Percentiles rank a stretch among this genome's conserved stretches.
Evolutionary conservation across 2,113 vertebrate genomes (phyloP).

Genomic region (Apteryx owenii): DNA sequence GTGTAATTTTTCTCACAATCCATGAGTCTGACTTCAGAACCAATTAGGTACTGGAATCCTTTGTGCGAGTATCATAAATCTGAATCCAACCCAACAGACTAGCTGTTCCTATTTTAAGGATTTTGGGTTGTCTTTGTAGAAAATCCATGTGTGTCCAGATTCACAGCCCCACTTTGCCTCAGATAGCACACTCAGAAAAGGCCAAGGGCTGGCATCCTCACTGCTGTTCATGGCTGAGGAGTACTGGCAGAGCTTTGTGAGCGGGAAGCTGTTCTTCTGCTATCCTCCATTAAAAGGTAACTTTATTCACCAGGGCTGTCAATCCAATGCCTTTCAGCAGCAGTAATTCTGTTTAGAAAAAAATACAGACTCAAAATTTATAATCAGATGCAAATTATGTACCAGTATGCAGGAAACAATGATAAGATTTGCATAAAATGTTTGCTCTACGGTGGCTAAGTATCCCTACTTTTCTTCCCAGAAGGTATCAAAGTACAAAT

Average conservation of each 20-base stretch:
- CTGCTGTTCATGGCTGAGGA: neutral
- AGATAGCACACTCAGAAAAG: neutral
- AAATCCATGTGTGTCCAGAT: neutral
- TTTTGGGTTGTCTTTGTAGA: neutral
- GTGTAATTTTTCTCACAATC: neutral
- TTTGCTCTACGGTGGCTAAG: conserved; percentile 29
- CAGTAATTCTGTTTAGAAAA: conserved; percentile 31
- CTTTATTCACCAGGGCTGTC: conserved; percentile 21
- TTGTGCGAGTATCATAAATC: neutral
- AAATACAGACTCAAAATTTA: conserved; percentile 23
- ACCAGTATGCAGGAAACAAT: conserved; percentile 37
- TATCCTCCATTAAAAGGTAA: neutral
- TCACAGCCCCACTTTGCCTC: neutral
- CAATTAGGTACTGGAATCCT: neutral
- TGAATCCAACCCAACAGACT: neutral
- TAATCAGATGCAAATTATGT: conserved; percentile 63
- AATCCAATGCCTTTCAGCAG: conserved; percentile 28
- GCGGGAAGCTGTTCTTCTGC: neutral
- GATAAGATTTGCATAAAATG: conserved; percentile 53
- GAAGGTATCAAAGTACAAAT: neutral
- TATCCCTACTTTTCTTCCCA: conserved; percentile 6
- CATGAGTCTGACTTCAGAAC: neutral
- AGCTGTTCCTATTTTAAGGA: neutral
- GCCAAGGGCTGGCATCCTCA: neutral
- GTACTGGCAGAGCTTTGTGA: neutral